Evolutionary conservation across 2,888 invertebrate species (phyloP).

Genomic region (Aspidiotus rigidus): DNA sequence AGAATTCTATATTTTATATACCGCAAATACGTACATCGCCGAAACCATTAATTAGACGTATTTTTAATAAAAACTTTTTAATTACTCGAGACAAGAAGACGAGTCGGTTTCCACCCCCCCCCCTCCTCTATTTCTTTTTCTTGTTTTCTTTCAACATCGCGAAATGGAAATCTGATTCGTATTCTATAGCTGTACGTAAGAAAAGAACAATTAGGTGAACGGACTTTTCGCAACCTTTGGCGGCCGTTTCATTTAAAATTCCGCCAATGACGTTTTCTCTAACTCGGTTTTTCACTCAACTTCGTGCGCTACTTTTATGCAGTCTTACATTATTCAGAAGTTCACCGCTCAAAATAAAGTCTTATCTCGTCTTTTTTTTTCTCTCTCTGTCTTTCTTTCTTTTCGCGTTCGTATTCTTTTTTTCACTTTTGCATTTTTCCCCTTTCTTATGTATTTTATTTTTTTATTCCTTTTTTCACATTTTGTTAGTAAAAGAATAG

Average conservation of each 20-base stretch:
- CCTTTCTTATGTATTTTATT: neutral
- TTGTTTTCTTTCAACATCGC: neutral
- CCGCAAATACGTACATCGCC: neutral
- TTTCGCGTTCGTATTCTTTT: neutral
- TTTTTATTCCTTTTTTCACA: neutral
- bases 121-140: neutral
- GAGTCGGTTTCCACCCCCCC: constrained; percentile 15
- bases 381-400: too few relatives aligned
- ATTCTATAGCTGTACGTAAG: constrained; percentile 28
- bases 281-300: constrained; percentile 32
- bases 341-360: constrained; percentile 16
- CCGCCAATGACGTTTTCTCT: constrained; percentile 29
- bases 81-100: constrained; percentile 15
- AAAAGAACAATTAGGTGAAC: constrained; percentile 33
- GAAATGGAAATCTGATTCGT: constrained; percentile 28
- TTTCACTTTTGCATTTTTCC: constrained; percentile 1
- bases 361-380: too few relatives aligned
- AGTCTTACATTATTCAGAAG: constrained; percentile 33
- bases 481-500: neutral
- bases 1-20: too few relatives aligned
- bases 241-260: constrained; percentile 33
- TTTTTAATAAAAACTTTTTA: constrained; percentile 32
- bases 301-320: constrained; percentile 31
- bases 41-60: constrained; percentile 19
- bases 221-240: constrained; percentile 31